Evolutionary conservation across 2,113 vertebrate genomes (phyloP).

Genomic region (Atrichornis clamosus): DNA sequence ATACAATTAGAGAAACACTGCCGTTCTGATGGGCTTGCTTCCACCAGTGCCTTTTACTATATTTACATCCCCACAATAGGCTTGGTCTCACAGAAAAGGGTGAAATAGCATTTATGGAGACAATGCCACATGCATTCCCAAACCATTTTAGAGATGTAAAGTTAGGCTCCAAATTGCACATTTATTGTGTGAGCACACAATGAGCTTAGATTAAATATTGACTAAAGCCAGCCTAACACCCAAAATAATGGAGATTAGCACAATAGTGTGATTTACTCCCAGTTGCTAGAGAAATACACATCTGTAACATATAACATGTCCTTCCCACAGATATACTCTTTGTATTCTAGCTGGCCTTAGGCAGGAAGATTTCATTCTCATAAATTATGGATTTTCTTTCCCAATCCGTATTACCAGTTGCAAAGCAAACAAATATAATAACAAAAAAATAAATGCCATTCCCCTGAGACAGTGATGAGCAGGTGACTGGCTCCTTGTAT

Average conservation of each 20-base stretch:
- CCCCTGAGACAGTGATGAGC: not conserved
- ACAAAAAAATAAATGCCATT: not conserved
- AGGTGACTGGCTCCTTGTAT: not conserved
- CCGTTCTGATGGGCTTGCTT: conserved; percentile 38
- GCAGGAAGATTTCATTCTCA: conserved; percentile 51
- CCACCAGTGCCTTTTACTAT: conserved; percentile 29
- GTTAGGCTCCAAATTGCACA: conserved; percentile 44
- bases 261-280: conserved; percentile 51
- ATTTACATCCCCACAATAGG: conserved; percentile 41
- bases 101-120: conserved; percentile 59
- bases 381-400: conserved; percentile 56
- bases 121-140: conserved; percentile 39
- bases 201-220: conserved; percentile 52
- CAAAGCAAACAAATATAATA: conserved; percentile 4
- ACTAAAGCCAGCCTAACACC: conserved; percentile 33
- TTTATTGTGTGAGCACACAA: conserved; percentile 54
- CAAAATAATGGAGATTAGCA: conserved; percentile 59
- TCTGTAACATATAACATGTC: conserved; percentile 47
- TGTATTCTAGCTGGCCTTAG: conserved; percentile 38
- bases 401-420: conserved; percentile 37
- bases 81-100: conserved; percentile 23
- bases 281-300: conserved; percentile 31
- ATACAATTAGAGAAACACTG: conserved; percentile 44
- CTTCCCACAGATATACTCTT: conserved; percentile 49
- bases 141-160: conserved; percentile 40